Percentiles rank a stretch among this genome's conserved stretches.
Evolutionary conservation across 1,140 invertebrate species (phyloP).

Genomic region (Bacillus rossius): DNA sequence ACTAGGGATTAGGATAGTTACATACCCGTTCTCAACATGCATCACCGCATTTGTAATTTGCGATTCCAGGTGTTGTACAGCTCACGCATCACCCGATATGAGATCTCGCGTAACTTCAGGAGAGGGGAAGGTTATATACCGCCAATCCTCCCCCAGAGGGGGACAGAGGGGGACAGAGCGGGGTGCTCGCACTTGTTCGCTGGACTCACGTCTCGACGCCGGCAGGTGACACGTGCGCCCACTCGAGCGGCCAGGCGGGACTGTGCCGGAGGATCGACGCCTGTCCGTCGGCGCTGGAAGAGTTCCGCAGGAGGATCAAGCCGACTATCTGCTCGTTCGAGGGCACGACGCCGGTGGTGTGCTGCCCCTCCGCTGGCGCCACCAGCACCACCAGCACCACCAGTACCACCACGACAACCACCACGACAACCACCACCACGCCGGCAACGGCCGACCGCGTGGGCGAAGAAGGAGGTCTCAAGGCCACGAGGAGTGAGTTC

Average conservation of each 20-base stretch:
- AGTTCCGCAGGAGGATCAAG: not conserved
- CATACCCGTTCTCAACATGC: no score
- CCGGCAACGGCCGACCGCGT: not conserved
- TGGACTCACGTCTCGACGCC: no score
- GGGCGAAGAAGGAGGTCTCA: not conserved
- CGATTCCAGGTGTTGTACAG: no score
- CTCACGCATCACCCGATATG: no score
- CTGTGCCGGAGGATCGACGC: not conserved
- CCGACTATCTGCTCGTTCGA: conserved; percentile 9
- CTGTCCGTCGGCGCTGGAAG: not conserved
- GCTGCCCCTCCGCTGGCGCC: conserved; percentile 2
- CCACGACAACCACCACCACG: not conserved
- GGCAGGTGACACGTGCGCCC: conserved; percentile 2
- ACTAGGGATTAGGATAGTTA: no score
- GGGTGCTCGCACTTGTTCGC: no score
- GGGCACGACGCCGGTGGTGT: conserved; percentile 4
- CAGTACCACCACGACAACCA: not conserved
- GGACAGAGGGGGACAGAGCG: no score
- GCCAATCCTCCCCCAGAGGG: no score
- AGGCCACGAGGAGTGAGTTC: not conserved
- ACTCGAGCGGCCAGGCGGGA: not conserved
- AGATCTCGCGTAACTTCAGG: no score
- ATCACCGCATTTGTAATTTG: no score
- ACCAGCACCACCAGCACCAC: not conserved
- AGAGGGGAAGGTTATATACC: no score